phyloP scores from a whole-genome alignment of 1,140 invertebrate genomes.

The Heliconius hermathena region DNA sequence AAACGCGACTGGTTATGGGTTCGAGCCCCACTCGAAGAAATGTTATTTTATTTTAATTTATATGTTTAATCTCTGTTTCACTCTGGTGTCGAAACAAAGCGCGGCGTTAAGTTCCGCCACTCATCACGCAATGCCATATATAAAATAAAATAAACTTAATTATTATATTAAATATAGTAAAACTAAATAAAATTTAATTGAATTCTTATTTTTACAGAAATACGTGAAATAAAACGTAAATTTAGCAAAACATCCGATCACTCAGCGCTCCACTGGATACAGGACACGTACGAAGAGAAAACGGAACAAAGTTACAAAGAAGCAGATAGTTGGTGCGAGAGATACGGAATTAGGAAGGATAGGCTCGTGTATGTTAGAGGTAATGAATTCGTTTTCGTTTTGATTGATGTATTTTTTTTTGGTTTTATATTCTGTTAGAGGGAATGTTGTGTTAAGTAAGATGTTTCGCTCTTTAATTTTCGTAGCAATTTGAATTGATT shows the following conservation, averaged over 20 bases:
- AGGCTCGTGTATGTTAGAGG: constrained; percentile 72
- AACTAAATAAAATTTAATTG: no score
- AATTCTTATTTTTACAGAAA: constrained; percentile 43
- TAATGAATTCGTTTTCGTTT: constrained; percentile 35
- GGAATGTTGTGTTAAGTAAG: not conserved
- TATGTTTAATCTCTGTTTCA: no score
- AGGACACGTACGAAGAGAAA: constrained; percentile 69
- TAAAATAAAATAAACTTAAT: no score
- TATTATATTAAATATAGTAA: no score
- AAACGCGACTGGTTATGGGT: no score
- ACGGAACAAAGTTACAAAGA: constrained; percentile 42
- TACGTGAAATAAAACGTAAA: constrained; percentile 76
- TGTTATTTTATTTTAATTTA: no score
- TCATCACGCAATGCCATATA: no score
- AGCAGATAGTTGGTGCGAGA: constrained; percentile 61
- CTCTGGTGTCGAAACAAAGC: no score
- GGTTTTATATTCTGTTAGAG: not conserved
- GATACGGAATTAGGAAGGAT: constrained; percentile 66
- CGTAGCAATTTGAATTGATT: not conserved
- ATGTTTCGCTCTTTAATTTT: not conserved
- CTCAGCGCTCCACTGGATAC: constrained; percentile 78
- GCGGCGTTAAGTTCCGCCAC: no score
- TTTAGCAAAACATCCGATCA: constrained; percentile 83
- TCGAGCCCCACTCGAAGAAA: no score
- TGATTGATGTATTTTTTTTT: no score